phyloP scores from a whole-genome alignment of 1,140 invertebrate species.

The Drosophila pseudoananassae region DNA sequence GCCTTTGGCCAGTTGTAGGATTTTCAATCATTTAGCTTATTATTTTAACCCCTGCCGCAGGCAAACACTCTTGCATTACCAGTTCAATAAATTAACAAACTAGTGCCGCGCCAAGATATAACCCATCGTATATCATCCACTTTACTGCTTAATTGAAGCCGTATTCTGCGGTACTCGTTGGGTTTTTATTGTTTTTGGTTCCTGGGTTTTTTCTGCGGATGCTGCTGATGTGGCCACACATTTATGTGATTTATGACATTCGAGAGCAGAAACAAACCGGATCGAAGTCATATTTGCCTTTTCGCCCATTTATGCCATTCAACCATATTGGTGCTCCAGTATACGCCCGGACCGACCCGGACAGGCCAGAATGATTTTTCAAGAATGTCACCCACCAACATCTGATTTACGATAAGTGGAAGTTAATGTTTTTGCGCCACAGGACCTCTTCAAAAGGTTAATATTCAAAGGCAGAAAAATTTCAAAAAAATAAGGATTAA shows the following conservation, averaged over 20 bases:
- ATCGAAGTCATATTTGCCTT: conserved; percentile 24
- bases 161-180: conserved; percentile 6
- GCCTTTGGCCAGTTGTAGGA: conserved; percentile 13
- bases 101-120: not conserved
- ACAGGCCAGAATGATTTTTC: conserved; percentile 64
- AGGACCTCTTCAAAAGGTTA: not conserved
- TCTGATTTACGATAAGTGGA: conserved; percentile 59
- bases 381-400: conserved; percentile 68
- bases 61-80: conserved; percentile 15
- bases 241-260: conserved; percentile 73
- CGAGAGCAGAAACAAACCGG: conserved; percentile 8
- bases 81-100: conserved; percentile 54
- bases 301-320: conserved; percentile 39
- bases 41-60: conserved; percentile 15
- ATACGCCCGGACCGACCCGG: too few relatives aligned
- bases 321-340: conserved; percentile 5
- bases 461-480: not conserved
- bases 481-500: not conserved
- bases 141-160: conserved; percentile 61
- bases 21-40: conserved; percentile 2
- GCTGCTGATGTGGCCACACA: conserved; percentile 38
- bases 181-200: conserved; percentile 4
- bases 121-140: not conserved
- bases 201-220: conserved; percentile 6
- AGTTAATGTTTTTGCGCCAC: conserved; percentile 30